These are phyloP conservation scores for Streptopelia turtur DNA, from an alignment of 2,797 vertebrate species.

Conservation along the genomic window DNA sequence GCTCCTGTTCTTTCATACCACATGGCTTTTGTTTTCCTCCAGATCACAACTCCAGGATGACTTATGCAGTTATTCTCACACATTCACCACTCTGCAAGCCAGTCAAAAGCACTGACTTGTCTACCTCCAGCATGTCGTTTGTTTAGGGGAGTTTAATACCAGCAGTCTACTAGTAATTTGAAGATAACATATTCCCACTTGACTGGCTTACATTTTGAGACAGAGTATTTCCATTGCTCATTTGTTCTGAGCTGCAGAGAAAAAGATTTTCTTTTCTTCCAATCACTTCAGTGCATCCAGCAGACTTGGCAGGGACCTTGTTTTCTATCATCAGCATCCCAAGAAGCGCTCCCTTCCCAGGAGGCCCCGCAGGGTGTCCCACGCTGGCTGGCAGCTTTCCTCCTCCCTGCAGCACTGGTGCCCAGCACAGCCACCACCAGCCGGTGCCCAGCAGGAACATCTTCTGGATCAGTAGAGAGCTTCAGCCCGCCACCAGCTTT, in stretches of 20 bases:
- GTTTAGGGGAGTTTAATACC: neutral
- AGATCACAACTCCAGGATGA: neutral
- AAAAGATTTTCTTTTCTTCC: neutral
- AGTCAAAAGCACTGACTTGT: neutral
- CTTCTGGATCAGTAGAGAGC: neutral
- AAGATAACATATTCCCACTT: neutral
- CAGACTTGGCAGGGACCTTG: neutral
- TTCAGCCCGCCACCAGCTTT: neutral
- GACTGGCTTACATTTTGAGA: neutral
- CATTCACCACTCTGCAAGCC: neutral
- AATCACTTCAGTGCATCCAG: neutral
- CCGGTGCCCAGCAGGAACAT: neutral
- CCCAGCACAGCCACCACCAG: neutral
- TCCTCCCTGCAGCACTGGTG: neutral
- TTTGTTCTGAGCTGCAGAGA: neutral
- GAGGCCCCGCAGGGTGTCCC: accelerated
- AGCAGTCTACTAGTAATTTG: neutral
- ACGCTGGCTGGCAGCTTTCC: neutral
- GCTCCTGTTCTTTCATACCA: neutral
- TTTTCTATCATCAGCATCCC: neutral
- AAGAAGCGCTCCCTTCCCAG: accelerated
- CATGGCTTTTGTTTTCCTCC: neutral
- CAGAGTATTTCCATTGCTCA: neutral
- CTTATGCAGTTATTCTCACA: neutral
- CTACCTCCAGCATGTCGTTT: neutral